phyloP scores from a whole-genome alignment of 92 coral and sea anemone species.

The Bergia puertoricense region DNA sequence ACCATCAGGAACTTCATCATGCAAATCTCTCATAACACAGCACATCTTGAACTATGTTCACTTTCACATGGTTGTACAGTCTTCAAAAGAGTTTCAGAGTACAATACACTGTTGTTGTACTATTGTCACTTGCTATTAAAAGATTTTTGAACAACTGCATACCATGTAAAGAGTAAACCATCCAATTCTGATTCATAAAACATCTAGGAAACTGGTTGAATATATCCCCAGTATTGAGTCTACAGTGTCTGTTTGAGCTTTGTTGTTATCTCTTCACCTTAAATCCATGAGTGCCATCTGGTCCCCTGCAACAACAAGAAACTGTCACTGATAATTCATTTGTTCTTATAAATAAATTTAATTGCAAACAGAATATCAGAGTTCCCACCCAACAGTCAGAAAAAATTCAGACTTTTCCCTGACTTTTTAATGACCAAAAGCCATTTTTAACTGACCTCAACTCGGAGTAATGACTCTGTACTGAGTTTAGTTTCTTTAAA shows the following conservation, averaged over 20 bases:
- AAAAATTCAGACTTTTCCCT: no score
- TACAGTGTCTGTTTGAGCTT: neutral
- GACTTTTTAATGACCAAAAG: no score
- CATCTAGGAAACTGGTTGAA: neutral
- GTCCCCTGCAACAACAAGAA: conserved; percentile 49
- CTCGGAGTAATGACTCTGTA: no score
- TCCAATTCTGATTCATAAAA: neutral
- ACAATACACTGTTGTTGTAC: neutral
- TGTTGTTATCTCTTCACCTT: conserved; percentile 43
- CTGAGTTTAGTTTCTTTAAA: no score
- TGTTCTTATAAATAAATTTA: no score
- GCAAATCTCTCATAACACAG: neutral
- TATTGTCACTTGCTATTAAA: neutral
- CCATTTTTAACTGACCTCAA: no score
- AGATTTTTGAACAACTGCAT: neutral
- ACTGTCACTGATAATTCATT: no score
- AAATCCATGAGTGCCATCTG: conserved; percentile 54
- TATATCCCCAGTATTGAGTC: neutral
- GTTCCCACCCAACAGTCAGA: no score
- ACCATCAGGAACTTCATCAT: neutral
- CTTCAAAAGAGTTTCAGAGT: neutral
- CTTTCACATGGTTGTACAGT: neutral
- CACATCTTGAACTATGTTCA: neutral
- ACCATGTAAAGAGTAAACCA: neutral
- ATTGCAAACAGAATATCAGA: no score